phyloP scores from a whole-genome alignment of 2,797 vertebrate genomes.

The Monodelphis domestica region DNA sequence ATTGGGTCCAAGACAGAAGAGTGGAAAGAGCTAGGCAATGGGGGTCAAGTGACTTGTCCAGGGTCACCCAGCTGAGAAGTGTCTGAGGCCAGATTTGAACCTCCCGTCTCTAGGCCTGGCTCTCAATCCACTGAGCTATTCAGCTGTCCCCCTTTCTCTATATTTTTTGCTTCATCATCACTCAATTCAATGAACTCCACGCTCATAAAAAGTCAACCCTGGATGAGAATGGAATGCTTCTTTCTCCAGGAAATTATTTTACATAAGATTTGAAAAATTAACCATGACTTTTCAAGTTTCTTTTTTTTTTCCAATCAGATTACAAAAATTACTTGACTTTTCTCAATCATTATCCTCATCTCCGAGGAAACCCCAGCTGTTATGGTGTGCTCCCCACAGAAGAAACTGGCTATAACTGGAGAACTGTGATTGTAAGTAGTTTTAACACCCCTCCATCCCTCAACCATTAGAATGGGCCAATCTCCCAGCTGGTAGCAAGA shows the following conservation, averaged over 20 bases:
- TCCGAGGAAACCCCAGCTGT: slow-evolving; percentile 85
- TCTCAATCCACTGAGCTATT: too few species aligned
- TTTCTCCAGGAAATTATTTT: background rate
- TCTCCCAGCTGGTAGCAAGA: background rate
- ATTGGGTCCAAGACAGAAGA: too few species aligned
- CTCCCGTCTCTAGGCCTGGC: too few species aligned
- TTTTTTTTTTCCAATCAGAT: slow-evolving; percentile 82
- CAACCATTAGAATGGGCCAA: background rate
- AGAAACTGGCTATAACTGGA: slow-evolving; percentile 87
- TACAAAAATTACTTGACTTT: slow-evolving; percentile 88
- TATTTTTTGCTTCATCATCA: background rate
- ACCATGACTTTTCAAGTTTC: background rate
- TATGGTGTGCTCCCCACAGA: slow-evolving; percentile 85
- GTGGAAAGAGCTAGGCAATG: too few species aligned
- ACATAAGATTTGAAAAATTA: background rate
- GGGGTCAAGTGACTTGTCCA: too few species aligned
- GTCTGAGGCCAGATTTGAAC: too few species aligned
- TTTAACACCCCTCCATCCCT: background rate
- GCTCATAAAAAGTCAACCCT: background rate
- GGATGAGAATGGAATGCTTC: background rate
- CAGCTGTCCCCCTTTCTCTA: too few species aligned
- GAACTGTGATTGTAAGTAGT: slow-evolving; percentile 87
- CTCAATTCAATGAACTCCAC: background rate
- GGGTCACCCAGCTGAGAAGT: too few species aligned
- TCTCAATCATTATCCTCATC: slow-evolving; percentile 82